These are phyloP conservation scores for Hoplodrina ambigua DNA, from an alignment of 2,888 invertebrate genomes.

Conservation along the genomic window DNA sequence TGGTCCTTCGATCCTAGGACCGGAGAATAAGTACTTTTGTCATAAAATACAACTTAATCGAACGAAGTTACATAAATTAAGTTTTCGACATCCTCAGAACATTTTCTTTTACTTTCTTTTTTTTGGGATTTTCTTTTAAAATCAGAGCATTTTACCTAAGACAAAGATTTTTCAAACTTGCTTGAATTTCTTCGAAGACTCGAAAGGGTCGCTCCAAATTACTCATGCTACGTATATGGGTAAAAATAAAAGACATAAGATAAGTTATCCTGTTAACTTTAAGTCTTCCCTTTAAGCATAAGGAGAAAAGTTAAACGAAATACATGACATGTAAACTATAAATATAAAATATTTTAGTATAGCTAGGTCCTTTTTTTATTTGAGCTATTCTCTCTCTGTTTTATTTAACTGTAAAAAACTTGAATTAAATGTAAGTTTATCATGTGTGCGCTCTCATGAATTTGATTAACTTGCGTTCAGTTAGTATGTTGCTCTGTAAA, in stretches of 20 bases:
- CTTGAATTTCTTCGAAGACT: slow-evolving; percentile 7
- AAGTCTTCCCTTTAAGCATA: slow-evolving; percentile 10
- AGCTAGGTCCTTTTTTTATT: neutral
- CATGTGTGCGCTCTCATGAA: no score
- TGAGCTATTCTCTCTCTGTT: neutral
- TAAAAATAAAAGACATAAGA: slow-evolving; percentile 30
- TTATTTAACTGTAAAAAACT: no score
- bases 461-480: no score
- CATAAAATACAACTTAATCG: neutral
- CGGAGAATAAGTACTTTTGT: neutral
- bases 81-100: neutral
- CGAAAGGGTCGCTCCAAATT: slow-evolving; percentile 23
- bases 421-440: no score
- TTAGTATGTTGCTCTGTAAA: no score
- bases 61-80: neutral
- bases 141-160: neutral
- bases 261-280: slow-evolving; percentile 33
- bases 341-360: neutral
- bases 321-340: slow-evolving; percentile 21
- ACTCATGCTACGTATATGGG: slow-evolving; percentile 20
- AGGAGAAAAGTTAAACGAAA: slow-evolving; percentile 5
- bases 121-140: neutral
- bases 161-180: slow-evolving; percentile 19
- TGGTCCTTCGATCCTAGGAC: neutral
- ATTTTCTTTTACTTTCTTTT: neutral